Conservation (phyloP, 64 coral and sea anemone species). For the Trachythela sp. region DNA sequence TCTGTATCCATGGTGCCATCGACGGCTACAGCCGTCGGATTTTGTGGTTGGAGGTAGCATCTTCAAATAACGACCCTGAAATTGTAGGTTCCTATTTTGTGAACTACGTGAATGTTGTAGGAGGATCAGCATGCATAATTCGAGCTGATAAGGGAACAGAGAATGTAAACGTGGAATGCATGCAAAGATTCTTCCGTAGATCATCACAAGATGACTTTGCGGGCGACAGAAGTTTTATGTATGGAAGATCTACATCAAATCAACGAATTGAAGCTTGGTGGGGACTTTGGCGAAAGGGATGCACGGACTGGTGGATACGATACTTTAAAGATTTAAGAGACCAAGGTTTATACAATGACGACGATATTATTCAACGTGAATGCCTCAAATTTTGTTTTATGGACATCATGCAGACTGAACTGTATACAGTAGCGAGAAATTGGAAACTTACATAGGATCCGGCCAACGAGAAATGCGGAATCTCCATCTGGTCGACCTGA, state of each 20-base stretch:
- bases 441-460: slow-evolving; percentile 6
- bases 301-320: not conserved
- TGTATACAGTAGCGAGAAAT: not conserved
- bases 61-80: slow-evolving; percentile 52
- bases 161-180: not conserved
- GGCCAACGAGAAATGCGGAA: not conserved
- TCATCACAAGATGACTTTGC: not conserved
- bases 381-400: not conserved
- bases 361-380: not conserved
- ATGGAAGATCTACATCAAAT: not conserved
- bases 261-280: not conserved
- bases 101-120: not conserved
- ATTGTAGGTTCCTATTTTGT: not conserved
- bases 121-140: not conserved
- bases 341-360: not conserved
- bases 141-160: not conserved
- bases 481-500: not conserved
- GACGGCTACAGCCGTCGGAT: slow-evolving; percentile 50
- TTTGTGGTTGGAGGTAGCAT: slow-evolving; percentile 55
- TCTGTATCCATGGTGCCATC: slow-evolving; percentile 28
- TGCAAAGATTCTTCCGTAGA: not conserved
- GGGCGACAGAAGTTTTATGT: not conserved
- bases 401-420: not conserved
- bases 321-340: slow-evolving; percentile 6
- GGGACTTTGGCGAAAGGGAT: not conserved